Evolutionary conservation across 2,888 invertebrate species (phyloP).

Genomic region (Luffia ferchaultella): DNA sequence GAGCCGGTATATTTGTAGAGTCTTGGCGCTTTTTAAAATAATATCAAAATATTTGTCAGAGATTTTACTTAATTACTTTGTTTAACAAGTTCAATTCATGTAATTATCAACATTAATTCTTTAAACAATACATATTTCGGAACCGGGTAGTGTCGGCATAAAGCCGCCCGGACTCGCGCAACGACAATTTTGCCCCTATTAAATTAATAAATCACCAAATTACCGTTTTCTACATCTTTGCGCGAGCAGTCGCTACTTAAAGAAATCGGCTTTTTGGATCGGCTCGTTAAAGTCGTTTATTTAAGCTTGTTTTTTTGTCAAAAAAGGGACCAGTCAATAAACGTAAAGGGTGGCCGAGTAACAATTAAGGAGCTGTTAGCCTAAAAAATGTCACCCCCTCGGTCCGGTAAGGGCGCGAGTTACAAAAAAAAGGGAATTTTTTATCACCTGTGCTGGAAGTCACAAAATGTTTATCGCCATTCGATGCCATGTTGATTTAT

Average conservation of each 20-base stretch:
- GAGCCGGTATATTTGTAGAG: too few species aligned
- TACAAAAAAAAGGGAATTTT: slow-evolving; percentile 52
- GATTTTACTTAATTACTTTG: too few species aligned
- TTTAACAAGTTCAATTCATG: too few species aligned
- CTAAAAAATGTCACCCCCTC: slow-evolving; percentile 58
- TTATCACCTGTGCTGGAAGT: slow-evolving; percentile 63
- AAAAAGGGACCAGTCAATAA: slow-evolving; percentile 34
- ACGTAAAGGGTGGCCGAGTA: slow-evolving; percentile 48
- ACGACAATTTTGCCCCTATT: slow-evolving; percentile 38
- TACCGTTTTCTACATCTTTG: background rate
- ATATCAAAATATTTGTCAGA: too few species aligned
- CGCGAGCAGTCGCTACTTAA: slow-evolving; percentile 4
- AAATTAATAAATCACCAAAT: slow-evolving; percentile 28
- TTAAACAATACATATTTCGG: too few species aligned
- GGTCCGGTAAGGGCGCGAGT: slow-evolving; percentile 32
- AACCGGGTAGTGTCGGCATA: slow-evolving; percentile 31
- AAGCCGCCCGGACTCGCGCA: slow-evolving; percentile 27
- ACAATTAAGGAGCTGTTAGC: slow-evolving; percentile 57
- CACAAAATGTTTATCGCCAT: slow-evolving; percentile 65
- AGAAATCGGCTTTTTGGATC: slow-evolving; percentile 25
- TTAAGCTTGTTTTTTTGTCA: slow-evolving; percentile 53
- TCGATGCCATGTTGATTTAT: slow-evolving; percentile 61
- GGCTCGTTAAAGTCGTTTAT: slow-evolving; percentile 48
- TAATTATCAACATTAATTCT: too few species aligned
- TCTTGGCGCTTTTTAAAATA: too few species aligned